Evolutionary conservation across 2,888 invertebrate species (phyloP), one percentile per base, ranked within the genome.

Genomic region (Synanthedon formicaeformis): DNA sequence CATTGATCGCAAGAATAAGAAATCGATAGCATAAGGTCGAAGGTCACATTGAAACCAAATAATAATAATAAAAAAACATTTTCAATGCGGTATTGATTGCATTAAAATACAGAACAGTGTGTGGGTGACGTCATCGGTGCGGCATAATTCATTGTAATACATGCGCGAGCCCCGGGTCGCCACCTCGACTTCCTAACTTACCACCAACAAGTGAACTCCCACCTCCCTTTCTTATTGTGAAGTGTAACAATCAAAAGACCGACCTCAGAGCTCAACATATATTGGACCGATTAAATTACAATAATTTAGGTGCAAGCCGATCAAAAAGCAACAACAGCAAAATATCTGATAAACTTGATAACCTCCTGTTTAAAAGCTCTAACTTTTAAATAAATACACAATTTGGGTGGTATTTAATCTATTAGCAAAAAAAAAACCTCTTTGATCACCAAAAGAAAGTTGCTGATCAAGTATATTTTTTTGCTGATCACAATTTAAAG

Each of bases 101-200:
- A 71, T 68, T 68, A 66, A 66, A 69, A 73, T 71, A 69, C 61
- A 63, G 66, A 71, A 69, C 63, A 65, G 63, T 65, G 63, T 58
- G 60, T 56, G 60, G 58, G 60, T 67, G 60, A 65, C 78, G 77
- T 75, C 75, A 75, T 69, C 59, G 68, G 61, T 63, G 62, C 67
- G 56, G 56, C 76, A 85, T 85, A 83, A 82, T 70, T 71, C 79
- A 86, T 85, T 85, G 77, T 83, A 84, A 85, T 81, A 69, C 72
- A 83, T 81, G 76, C 80, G 74, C 71, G 72, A 69, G 66, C 66
- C 71, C 54, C 68, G 64, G 78, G 80, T 82, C 81, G 69, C 64
- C 73, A 75, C 77, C 75, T 78, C 74, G 64, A 62, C 57, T 45
- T 55, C 48, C 53, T 63, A 77, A 68, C 70, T 77, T 66, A 56